Percentiles rank a stretch among this genome's conserved stretches.
phyloP scores from a whole-genome alignment of 2,888 invertebrate species.

The Bedellia somnulentella region DNA sequence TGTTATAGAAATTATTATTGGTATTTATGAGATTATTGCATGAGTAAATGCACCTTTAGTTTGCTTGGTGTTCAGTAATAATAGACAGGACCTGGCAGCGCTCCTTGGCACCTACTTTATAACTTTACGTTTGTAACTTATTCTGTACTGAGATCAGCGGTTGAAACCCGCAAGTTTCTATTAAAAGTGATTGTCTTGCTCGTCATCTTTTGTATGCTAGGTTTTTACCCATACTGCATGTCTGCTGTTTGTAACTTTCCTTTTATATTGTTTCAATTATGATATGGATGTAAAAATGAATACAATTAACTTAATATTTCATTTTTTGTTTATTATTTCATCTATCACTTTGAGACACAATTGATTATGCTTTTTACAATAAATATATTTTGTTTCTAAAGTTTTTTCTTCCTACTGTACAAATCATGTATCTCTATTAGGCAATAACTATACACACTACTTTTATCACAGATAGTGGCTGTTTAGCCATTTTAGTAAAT shows the following conservation, averaged over 20 bases:
- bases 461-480: slow-evolving; percentile 56
- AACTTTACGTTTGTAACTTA: slow-evolving; percentile 42
- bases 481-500: slow-evolving; percentile 30
- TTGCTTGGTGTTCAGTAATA: no score
- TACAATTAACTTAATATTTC: no score
- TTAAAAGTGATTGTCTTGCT: no score
- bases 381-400: slow-evolving; percentile 37
- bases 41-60: no score
- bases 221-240: no score
- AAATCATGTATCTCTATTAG: slow-evolving; percentile 36
- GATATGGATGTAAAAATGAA: no score
- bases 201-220: no score
- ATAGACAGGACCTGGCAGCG: no score
- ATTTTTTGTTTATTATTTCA: slow-evolving; percentile 37
- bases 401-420: slow-evolving; percentile 41
- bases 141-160: slow-evolving; percentile 48
- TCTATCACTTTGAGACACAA: slow-evolving; percentile 47
- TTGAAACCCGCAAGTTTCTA: slow-evolving; percentile 18
- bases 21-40: no score
- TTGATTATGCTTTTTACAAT: slow-evolving; percentile 44
- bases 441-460: slow-evolving; percentile 33
- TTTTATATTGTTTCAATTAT: no score
- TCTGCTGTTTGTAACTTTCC: no score
- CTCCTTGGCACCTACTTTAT: slow-evolving; percentile 54
- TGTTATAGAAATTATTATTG: no score